phyloP scores from a whole-genome alignment of 2,888 invertebrate genomes.

The Metallyticus violacea region DNA sequence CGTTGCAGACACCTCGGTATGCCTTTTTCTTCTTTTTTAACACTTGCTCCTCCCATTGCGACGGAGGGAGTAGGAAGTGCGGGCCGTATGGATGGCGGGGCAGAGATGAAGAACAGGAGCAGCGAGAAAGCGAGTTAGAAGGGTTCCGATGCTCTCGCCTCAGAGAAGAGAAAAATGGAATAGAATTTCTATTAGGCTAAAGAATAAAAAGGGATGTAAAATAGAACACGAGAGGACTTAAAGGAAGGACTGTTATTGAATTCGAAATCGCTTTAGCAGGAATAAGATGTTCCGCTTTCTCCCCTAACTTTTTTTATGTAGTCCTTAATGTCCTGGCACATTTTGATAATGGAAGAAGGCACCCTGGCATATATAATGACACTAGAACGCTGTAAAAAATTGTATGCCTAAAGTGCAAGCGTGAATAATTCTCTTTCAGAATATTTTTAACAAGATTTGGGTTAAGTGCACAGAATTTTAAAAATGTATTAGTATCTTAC shows the following conservation, averaged over 20 bases:
- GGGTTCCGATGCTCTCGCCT: neutral
- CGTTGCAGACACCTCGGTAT: neutral
- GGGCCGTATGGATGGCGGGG: too few relatives aligned
- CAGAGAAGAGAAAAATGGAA: neutral
- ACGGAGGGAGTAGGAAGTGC: too few relatives aligned
- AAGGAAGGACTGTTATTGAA: slow-evolving; percentile 3
- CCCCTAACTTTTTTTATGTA: neutral
- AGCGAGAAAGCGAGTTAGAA: neutral
- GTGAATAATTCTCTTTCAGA: neutral
- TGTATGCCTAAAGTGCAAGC: neutral
- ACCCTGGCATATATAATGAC: neutral
- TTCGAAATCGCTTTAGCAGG: neutral
- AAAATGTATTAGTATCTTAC: too few relatives aligned
- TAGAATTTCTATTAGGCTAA: slow-evolving; percentile 1
- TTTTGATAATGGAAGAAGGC: neutral
- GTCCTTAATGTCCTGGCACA: neutral
- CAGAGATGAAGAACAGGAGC: neutral
- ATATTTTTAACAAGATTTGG: too few relatives aligned
- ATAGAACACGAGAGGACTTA: neutral
- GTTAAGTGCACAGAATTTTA: too few relatives aligned
- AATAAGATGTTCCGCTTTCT: neutral
- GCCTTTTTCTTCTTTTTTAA: neutral
- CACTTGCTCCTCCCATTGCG: neutral
- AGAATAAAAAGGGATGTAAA: neutral
- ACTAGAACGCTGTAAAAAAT: neutral